These are phyloP conservation scores for Calcarius lapponicus DNA, from an alignment of 2,797 vertebrate species.

Conservation along the genomic window DNA sequence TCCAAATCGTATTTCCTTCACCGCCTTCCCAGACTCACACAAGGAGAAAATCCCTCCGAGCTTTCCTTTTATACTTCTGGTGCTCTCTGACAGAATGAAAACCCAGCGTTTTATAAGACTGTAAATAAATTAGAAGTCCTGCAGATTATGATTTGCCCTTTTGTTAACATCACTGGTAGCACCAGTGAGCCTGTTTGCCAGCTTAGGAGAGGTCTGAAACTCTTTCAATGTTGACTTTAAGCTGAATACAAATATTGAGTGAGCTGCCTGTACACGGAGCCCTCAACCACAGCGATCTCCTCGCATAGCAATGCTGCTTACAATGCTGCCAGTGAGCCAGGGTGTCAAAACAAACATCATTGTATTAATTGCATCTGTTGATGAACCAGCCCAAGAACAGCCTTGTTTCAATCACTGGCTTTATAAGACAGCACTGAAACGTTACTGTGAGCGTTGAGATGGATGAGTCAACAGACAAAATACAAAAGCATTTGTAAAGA, in stretches of 20 bases:
- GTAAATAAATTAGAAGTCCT: background rate
- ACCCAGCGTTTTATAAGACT: background rate
- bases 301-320: background rate
- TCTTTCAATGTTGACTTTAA: background rate
- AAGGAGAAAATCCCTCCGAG: slow-evolving; percentile 56
- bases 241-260: slow-evolving; percentile 2
- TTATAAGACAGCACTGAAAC: slow-evolving; percentile 38
- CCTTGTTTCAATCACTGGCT: slow-evolving; percentile 16
- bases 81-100: background rate
- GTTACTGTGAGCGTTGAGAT: background rate
- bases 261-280: background rate
- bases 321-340: slow-evolving; percentile 33
- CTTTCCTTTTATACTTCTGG: slow-evolving; percentile 7
- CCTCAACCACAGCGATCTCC: background rate
- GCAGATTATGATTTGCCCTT: background rate
- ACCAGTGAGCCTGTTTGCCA: background rate
- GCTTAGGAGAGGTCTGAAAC: background rate
- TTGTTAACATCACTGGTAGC: background rate
- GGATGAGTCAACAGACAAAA: slow-evolving; percentile 43
- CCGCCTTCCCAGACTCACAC: slow-evolving; percentile 29
- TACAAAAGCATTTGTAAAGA: slow-evolving; percentile 36
- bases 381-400: slow-evolving; percentile 8
- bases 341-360: slow-evolving; percentile 44
- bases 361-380: slow-evolving; percentile 42
- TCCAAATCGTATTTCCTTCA: slow-evolving; percentile 63